Evolutionary conservation across 2,113 vertebrate genomes (phyloP).

Genomic region (Ceratotherium simum): DNA sequence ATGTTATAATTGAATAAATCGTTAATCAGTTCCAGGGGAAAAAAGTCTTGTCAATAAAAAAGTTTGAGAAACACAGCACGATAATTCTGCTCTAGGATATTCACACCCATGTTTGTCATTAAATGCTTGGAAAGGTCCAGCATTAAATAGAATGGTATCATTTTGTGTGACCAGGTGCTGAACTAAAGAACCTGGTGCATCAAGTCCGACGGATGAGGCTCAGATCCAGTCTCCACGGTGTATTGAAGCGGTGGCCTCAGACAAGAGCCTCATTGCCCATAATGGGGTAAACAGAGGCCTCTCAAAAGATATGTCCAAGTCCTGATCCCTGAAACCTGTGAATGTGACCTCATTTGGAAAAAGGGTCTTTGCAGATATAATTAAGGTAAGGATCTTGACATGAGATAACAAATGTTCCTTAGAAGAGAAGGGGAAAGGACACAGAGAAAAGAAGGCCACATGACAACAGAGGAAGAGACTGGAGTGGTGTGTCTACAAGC

Average conservation of each 20-base stretch:
- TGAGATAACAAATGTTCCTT: not conserved
- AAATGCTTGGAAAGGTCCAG: not conserved
- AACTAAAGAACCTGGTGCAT: not conserved
- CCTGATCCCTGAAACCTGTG: not conserved
- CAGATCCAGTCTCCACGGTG: not conserved
- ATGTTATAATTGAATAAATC: not conserved
- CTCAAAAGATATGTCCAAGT: not conserved
- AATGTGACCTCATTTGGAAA: not conserved
- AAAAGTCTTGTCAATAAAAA: not conserved
- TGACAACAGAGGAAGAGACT: not conserved
- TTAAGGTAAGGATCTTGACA: not conserved
- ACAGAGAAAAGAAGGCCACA: too few relatives aligned
- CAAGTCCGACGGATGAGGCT: not conserved
- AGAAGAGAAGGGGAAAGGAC: not conserved
- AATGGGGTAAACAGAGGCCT: not conserved
- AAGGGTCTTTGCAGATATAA: not conserved
- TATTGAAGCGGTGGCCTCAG: not conserved
- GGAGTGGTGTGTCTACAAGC: rapidly evolving
- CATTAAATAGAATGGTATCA: not conserved
- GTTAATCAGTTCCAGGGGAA: not conserved
- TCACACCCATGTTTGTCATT: not conserved
- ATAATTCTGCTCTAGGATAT: not conserved
- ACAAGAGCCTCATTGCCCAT: not conserved
- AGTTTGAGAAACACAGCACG: not conserved
- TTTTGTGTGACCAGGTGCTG: not conserved